Base-by-base conservation (phyloP, 1,140 invertebrate genomes). In the Pomacea maculata region DNA sequence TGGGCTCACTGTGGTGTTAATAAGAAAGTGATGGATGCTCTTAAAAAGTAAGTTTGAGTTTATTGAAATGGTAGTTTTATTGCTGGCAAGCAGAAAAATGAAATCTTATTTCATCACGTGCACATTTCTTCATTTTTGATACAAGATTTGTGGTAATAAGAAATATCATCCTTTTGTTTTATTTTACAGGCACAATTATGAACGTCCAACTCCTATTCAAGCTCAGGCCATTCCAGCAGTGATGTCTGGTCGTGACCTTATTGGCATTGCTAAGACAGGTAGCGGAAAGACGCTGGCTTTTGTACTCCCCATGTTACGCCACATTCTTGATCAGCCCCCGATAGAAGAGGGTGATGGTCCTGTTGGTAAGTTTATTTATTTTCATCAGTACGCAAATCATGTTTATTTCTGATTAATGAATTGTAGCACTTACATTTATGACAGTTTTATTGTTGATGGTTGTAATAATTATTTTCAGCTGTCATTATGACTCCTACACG, bases 1-100 rank as follows among this genome's bases (percentile, higher is more conserved):
- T 99, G 99, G 99, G 97, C 99, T 0, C 99, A 99, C 86, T 98
- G 97, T 91, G 99, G 99, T 61, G 96, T 99, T 1, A 97, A 96
- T 75, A 98, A 97, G 88, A 99, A 99, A 90, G 96, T 99, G 89
- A 92, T 99, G 89, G 97, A 99, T 86, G 94, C 97, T 83, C 91
- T 99, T 34, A 99, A 98, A 90, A 97, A 96, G 92, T 93, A 84
- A 88, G 89, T 75, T 52, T 52, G 34, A 70, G 9, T 78, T 54
- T 74, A 29, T 74, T 74, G 25, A 45, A 74, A n/a, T 74, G 73
- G 1, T 14, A 74, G 17, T 73, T 3, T 3, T 25, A 73, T 25
- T 45, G 34, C 71, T 67, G 4, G 17, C 4, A 4, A 45, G 34
- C 34, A 45, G 34, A 45, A 57, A 17, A 75, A 73, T 25, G 17